Base-by-base conservation (phyloP, 2,888 invertebrate genomes). In the Seira ritae region DNA sequence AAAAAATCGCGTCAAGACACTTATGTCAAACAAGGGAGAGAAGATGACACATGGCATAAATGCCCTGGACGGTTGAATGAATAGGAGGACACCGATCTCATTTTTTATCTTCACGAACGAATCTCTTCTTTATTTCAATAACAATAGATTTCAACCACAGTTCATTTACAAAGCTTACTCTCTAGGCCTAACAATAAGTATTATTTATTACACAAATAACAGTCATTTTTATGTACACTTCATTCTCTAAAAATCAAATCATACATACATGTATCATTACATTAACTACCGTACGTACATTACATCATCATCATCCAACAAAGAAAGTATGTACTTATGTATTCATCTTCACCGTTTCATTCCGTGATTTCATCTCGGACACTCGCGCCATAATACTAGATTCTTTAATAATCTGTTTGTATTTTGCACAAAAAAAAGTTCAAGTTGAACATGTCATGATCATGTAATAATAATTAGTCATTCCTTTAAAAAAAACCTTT, bases 121-220 rank as follows among this genome's bases (percentile, higher is more conserved):
- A 50, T 50, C 50, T 50, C 50, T 50, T 15, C 50, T 50, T n/a
- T 50, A n/a, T n/a, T 50, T 50, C 50, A 50, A 50, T 50, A 50
- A 50, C 50, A 50, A 50, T 50, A n/a, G 50, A 12, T 50, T 50
- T 50, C 12, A 50, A 50, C 17, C 50, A 50, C 17, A 15, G 50
- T 8, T n/a, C 3, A 3, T 50, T 50, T 50, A 50, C 50, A 50
- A n/a, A 50, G 50, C 50, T 50, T 31, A 50, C 50, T 50, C 3
- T 2, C 15, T 15, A 50, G 3, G 31, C 8, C 31, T 31, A 31
- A 31, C 2, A 8, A 31, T 31, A 31, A 31, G 8, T n/a, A 31
- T 31, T 31, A 31, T 4, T 31, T 31, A 31, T 31, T 50, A 50
- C 50, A 50, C 50, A 50, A 50, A 50, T 50, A 50, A 50, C 50